Evolutionary conservation across 2,888 invertebrate species (phyloP), one percentile per base, ranked within the genome.

Genomic region (Temnothorax ravouxi): DNA sequence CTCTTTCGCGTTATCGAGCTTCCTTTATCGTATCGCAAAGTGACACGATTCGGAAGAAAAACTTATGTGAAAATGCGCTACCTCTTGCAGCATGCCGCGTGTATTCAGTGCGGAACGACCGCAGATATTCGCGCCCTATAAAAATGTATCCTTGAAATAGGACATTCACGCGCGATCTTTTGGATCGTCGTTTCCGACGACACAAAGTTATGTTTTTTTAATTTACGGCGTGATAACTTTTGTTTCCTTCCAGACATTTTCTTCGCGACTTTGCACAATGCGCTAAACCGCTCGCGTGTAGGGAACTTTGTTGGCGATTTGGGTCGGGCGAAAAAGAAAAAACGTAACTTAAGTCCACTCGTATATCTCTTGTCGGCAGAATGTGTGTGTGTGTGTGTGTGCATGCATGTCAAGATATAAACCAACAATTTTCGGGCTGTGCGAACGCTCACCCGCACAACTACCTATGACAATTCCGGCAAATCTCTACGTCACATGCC

Each of bases 381-480:
- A 66, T 44, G n/a, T 72, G 3, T 3, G 62, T 38, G 44, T 18
- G 50, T 41, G 38, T 72, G 1, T 8, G 56, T 38, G 18, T 29
- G n/a, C n/a, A n/a, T n/a, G 62, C 71, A 62, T 38, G 80, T 61
- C 41, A 18, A 18, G 64, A 69, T 67, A 79, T 56, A 71, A 75
- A 81, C 83, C 74, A 41, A 62, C 76, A 62, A 77, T 79, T 85
- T 85, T 84, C 84, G 25, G 66, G 72, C 13, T 59, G 59, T 15
- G 29, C 59, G 79, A 79, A 61, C 66, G 66, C 71, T 85, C 80
- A 62, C 64, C 77, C 52, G 83, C 87, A 59, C 72, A 84, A 87
- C 71, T 84, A 52, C 69, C 52, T 21, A 50, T 44, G 72, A 50
- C 52, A 84, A 85, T 56, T 80, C 71, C 38, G 61, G 56, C 75